Evolutionary conservation across 2,113 vertebrate species (phyloP), one percentile per base, ranked within the genome.

Genomic region (Macrotis lagotis): DNA sequence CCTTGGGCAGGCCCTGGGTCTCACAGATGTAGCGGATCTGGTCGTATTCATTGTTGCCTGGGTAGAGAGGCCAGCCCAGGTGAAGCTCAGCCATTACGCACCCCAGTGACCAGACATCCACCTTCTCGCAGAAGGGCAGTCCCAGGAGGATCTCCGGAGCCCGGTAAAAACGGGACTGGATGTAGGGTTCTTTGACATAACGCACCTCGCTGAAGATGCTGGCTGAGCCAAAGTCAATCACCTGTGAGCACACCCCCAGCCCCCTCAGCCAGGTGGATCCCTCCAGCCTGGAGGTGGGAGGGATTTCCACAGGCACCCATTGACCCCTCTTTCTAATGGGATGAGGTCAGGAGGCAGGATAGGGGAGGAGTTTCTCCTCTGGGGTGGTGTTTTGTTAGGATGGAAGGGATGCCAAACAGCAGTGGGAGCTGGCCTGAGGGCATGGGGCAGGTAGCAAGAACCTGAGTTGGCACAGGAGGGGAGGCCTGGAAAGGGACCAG

Each of bases 101-200:
- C 8, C 99, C 99, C 95, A 99, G 89, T 0, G 99, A 99, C 99
- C 98, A 99, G 88, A 99, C 31, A 0, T 99, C 99, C 91, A 99
- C 97, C 94, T 98, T 99, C 96, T 99, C 98, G 0, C 98, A 98
- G 98, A 99, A 99, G 1, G 99, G 99, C 92, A 99, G 52, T 3
- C 99, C 98, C 91, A 99, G 83, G n/a, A 99, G 94, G 28, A 99
- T 98, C 97, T 99, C 98, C 0, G 98, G 99, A 0, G 99, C 98
- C 89, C 98, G 95, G 94, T 99, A 99, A 96, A 98, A 99, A 28
- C 98, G 98, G 3, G 98, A 98, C 91, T 99, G 99, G 95, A 99
- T 99, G 92, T 99, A 99, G 0, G 98, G 98, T 48, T 98, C 98
- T 92, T 97, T 98, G 31, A 98, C 83, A 0, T 96, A 98, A 53